Conservation (phyloP, 1,140 invertebrate genomes). For the Dinoponera quadriceps region DNA sequence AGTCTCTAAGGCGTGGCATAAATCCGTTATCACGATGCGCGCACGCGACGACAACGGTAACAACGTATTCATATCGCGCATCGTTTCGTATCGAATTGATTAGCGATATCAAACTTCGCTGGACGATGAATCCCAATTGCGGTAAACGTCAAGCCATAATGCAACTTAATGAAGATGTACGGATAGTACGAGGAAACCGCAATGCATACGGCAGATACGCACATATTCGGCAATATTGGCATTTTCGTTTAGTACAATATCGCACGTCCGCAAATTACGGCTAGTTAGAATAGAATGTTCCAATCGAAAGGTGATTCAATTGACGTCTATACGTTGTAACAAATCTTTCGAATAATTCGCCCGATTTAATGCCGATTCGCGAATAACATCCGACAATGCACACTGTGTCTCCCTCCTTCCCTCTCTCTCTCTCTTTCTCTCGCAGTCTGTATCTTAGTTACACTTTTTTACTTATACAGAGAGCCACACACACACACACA, state of each 20-base stretch:
- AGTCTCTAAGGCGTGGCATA: not conserved
- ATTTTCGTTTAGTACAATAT: slow-evolving; percentile 64
- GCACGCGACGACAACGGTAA: not conserved
- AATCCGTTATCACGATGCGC: slow-evolving; percentile 8
- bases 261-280: slow-evolving; percentile 35
- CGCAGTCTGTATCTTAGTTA: not conserved
- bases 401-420: too few relatives aligned
- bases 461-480: not conserved
- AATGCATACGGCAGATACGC: slow-evolving; percentile 58
- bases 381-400: not conserved
- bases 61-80: not conserved
- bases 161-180: slow-evolving; percentile 73
- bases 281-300: slow-evolving; percentile 53
- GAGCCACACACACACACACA: too few relatives aligned
- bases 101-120: slow-evolving; percentile 61
- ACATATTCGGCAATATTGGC: slow-evolving; percentile 63
- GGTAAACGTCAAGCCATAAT: slow-evolving; percentile 58
- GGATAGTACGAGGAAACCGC: slow-evolving; percentile 67
- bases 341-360: slow-evolving; percentile 18
- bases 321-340: not conserved
- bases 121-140: slow-evolving; percentile 63
- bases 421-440: too few relatives aligned
- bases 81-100: slow-evolving; percentile 40
- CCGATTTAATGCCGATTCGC: slow-evolving; percentile 1
- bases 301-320: slow-evolving; percentile 58